Evolutionary conservation across 2,113 vertebrate species (phyloP).

Genomic region (Hassar affinis): DNA sequence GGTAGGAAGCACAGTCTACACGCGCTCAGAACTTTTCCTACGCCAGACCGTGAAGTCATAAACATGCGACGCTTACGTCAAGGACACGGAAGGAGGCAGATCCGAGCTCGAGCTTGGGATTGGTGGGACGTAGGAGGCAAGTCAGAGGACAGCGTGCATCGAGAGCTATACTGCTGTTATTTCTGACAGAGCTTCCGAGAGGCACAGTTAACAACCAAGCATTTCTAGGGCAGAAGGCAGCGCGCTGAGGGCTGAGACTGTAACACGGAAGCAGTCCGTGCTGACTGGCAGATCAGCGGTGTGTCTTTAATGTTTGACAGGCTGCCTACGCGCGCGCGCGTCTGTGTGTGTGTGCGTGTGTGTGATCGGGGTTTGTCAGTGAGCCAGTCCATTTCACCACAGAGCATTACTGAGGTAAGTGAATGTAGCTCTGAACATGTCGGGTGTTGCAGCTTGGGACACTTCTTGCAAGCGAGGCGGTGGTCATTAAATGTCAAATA

Average conservation of each 20-base stretch:
- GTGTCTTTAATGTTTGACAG: too few species aligned
- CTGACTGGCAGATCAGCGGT: background rate
- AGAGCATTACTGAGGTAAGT: constrained; percentile 33
- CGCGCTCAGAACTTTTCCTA: background rate
- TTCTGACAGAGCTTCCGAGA: background rate
- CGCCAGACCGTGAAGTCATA: constrained; percentile 44
- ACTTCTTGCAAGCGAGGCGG: background rate
- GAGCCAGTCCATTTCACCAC: background rate
- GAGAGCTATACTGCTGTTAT: background rate
- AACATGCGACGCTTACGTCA: constrained; percentile 54
- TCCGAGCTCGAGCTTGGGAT: constrained; percentile 38
- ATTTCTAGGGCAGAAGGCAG: background rate
- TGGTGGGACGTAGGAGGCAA: constrained; percentile 34
- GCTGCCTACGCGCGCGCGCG: too few species aligned
- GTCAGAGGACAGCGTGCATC: too few species aligned
- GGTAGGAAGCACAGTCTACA: background rate
- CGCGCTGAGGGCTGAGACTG: background rate
- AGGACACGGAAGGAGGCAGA: constrained; percentile 48
- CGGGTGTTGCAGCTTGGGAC: background rate
- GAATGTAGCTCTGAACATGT: background rate
- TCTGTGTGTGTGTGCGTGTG: background rate
- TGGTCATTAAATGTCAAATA: background rate
- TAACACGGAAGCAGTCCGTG: background rate
- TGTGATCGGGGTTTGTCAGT: background rate
- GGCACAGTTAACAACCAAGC: background rate